These are phyloP conservation scores for Solenopsis invicta DNA, from an alignment of 1,140 invertebrate genomes.

Conservation along the genomic window DNA sequence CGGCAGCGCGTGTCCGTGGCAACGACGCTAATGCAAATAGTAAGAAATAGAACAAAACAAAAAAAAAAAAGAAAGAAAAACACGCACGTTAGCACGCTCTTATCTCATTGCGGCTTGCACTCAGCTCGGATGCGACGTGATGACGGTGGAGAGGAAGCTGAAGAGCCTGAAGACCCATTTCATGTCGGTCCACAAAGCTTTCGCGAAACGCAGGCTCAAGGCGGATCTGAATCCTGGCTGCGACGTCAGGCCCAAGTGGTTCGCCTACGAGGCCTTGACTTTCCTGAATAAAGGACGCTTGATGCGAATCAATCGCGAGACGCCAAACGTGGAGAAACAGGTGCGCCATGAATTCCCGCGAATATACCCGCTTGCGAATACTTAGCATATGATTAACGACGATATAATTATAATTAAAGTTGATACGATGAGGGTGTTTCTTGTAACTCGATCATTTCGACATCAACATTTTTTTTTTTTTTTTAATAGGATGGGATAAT, in stretches of 20 bases:
- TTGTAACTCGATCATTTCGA: no score
- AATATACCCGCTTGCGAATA: not conserved
- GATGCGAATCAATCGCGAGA: slow-evolving; percentile 38
- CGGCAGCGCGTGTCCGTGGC: not conserved
- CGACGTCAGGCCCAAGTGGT: slow-evolving; percentile 58
- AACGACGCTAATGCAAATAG: not conserved
- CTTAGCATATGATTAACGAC: not conserved
- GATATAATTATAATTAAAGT: not conserved
- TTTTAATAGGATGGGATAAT: no score
- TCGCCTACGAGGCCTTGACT: slow-evolving; percentile 59
- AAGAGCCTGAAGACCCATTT: slow-evolving; percentile 67
- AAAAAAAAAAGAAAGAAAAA: not conserved
- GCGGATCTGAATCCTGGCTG: slow-evolving; percentile 22
- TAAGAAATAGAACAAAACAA: not conserved
- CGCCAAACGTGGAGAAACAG: slow-evolving; percentile 44
- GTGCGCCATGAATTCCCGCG: slow-evolving; percentile 11
- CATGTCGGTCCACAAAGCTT: slow-evolving; percentile 65
- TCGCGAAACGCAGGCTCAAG: slow-evolving; percentile 44
- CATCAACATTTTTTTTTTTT: no score
- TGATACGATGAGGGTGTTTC: not conserved
- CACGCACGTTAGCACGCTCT: not conserved
- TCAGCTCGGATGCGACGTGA: slow-evolving; percentile 60
- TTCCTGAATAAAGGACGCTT: slow-evolving; percentile 53
- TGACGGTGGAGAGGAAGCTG: slow-evolving; percentile 64
- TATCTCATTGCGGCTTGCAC: slow-evolving; percentile 14